These are phyloP conservation scores for Ophion obscuratus DNA, from an alignment of 2,888 invertebrate genomes.

Conservation along the genomic window DNA sequence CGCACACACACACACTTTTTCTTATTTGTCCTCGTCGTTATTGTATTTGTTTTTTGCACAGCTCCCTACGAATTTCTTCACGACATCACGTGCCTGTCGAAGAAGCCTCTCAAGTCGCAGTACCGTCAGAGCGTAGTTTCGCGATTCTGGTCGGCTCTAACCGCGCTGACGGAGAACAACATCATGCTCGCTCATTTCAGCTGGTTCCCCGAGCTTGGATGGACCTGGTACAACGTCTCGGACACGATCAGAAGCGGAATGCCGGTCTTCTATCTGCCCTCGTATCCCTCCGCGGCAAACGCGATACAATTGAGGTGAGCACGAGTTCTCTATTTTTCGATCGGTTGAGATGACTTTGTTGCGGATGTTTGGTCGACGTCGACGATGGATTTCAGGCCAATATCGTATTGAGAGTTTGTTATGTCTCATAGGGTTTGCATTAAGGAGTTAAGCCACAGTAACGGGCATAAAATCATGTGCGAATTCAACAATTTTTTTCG, in stretches of 20 bases:
- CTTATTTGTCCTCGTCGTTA: neutral
- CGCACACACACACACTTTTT: neutral
- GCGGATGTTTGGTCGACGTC: too few relatives aligned
- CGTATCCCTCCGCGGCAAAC: slow-evolving; percentile 80
- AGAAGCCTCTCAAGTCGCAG: slow-evolving; percentile 87
- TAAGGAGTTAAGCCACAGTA: too few relatives aligned
- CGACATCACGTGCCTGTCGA: slow-evolving; percentile 88
- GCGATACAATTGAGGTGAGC: slow-evolving; percentile 79
- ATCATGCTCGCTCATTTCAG: slow-evolving; percentile 89
- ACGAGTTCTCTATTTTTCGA: neutral
- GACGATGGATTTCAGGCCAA: too few relatives aligned
- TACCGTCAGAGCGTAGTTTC: slow-evolving; percentile 88
- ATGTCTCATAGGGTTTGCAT: too few relatives aligned
- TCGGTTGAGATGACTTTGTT: neutral
- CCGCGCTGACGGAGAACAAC: slow-evolving; percentile 88
- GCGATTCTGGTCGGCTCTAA: slow-evolving; percentile 88
- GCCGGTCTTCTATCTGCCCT: slow-evolving; percentile 88
- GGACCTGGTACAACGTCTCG: slow-evolving; percentile 88
- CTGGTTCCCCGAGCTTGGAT: slow-evolving; percentile 86
- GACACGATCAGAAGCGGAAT: slow-evolving; percentile 89
- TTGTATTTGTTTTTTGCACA: slow-evolving; percentile 72
- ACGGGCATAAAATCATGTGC: too few relatives aligned
- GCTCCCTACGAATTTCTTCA: slow-evolving; percentile 91
- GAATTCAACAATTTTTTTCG: too few relatives aligned
- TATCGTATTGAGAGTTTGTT: too few relatives aligned